These are phyloP conservation scores for Aeoliscus strigatus DNA, from an alignment of 2,797 vertebrate genomes.

Conservation along the genomic window DNA sequence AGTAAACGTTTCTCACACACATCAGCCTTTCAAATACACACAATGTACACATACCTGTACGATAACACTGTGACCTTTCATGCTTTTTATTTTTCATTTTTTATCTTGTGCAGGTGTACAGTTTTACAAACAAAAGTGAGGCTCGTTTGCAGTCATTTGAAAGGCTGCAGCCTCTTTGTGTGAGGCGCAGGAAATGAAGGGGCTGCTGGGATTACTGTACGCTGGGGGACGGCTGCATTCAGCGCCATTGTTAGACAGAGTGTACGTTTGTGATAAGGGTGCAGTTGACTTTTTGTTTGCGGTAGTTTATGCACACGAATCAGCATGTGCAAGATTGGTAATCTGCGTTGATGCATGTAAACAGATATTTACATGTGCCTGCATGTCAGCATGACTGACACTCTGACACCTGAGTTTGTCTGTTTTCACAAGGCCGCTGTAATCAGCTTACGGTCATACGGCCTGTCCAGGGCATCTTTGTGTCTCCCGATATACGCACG, in stretches of 20 bases:
- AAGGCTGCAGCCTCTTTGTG: slow-evolving; percentile 34
- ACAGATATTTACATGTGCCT: slow-evolving; percentile 16
- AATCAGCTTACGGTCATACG: slow-evolving; percentile 56
- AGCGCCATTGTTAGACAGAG: too few species aligned
- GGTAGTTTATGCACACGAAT: slow-evolving; percentile 1
- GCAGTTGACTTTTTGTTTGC: slow-evolving; percentile 4
- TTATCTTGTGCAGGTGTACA: slow-evolving; percentile 19
- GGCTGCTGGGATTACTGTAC: slow-evolving; percentile 35
- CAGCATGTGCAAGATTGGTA: slow-evolving; percentile 7
- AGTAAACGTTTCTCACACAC: slow-evolving; percentile 20
- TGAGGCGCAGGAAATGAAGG: slow-evolving; percentile 49
- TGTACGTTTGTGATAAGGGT: too few species aligned
- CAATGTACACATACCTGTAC: not conserved
- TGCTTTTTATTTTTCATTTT: slow-evolving; percentile 8
- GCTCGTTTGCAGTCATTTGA: slow-evolving; percentile 44
- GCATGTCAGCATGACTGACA: slow-evolving; percentile 36
- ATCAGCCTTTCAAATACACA: slow-evolving; percentile 1
- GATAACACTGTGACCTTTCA: not conserved
- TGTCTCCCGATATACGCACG: slow-evolving; percentile 24
- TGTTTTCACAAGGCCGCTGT: slow-evolving; percentile 33
- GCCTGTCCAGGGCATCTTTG: slow-evolving; percentile 45
- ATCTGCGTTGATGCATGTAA: slow-evolving; percentile 19
- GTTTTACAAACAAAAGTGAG: slow-evolving; percentile 36
- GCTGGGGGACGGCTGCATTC: too few species aligned
- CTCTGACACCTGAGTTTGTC: slow-evolving; percentile 50